Percentiles rank a stretch among this genome's conserved stretches.
Evolutionary conservation across 2,113 vertebrate genomes (phyloP).

Genomic region (Leucopsar rothschildi): DNA sequence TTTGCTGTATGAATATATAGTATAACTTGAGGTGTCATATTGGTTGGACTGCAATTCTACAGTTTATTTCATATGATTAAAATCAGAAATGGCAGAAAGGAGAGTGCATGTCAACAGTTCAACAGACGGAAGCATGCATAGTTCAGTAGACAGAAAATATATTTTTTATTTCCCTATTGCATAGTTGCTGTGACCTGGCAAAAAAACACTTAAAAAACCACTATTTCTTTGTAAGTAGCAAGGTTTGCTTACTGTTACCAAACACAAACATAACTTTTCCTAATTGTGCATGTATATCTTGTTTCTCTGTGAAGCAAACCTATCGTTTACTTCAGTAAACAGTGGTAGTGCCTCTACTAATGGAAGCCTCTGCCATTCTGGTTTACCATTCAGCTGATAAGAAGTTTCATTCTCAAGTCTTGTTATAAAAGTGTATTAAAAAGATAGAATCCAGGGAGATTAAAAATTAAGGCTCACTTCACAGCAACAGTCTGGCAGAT

Average conservation of each 20-base stretch:
- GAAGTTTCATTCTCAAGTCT: not conserved
- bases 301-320: not conserved
- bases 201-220: not conserved
- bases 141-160: not conserved
- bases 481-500: not conserved
- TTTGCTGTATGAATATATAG: not conserved
- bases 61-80: not conserved
- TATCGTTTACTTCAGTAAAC: not conserved
- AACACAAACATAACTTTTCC: not conserved
- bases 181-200: not conserved
- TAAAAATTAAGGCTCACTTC: not conserved
- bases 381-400: not conserved
- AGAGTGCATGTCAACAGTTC: not conserved
- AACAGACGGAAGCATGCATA: not conserved
- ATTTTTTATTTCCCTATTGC: not conserved
- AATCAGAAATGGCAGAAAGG: not conserved
- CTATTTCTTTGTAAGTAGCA: not conserved
- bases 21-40: not conserved
- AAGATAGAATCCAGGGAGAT: not conserved
- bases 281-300: not conserved
- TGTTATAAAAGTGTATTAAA: not conserved
- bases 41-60: not conserved
- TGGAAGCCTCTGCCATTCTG: not conserved
- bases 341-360: not conserved
- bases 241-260: not conserved